Conservation (phyloP, 2,113 vertebrate genomes). For the Ranitomeya imitator region DNA sequence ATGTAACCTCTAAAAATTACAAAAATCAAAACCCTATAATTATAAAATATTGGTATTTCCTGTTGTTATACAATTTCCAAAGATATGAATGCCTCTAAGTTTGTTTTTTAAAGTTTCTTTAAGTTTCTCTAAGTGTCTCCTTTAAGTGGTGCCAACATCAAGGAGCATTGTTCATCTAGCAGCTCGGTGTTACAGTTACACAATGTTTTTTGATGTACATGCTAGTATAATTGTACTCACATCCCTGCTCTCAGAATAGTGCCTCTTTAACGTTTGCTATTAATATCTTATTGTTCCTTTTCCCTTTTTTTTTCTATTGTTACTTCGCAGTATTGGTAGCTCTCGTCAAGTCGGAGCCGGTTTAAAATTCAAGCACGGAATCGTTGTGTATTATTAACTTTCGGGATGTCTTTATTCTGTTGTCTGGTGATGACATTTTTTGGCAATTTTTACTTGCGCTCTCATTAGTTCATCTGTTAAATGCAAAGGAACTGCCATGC, state of each 20-base stretch:
- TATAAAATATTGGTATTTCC: too few species aligned
- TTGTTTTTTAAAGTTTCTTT: too few species aligned
- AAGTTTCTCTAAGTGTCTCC: not conserved
- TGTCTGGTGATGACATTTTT: conserved; percentile 54
- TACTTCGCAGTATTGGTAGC: conserved; percentile 11
- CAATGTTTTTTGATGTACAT: conserved; percentile 6
- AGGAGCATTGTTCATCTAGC: not conserved
- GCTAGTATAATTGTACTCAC: not conserved
- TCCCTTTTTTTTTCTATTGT: conserved; percentile 35
- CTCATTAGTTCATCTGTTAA: conserved; percentile 48
- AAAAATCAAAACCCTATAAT: too few species aligned
- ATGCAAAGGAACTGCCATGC: conserved; percentile 43
- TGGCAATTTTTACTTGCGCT: conserved; percentile 43
- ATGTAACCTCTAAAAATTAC: too few species aligned
- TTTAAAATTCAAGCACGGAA: conserved; percentile 48
- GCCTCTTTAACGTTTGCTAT: conserved; percentile 25
- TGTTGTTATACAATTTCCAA: too few species aligned
- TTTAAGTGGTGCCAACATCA: not conserved
- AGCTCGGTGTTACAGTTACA: not conserved
- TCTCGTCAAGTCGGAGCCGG: conserved; percentile 22
- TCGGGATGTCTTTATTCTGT: conserved; percentile 52
- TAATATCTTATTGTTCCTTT: conserved; percentile 53
- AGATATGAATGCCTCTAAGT: too few species aligned
- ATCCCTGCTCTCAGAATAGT: conserved; percentile 17
- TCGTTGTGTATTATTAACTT: conserved; percentile 53